Evolutionary conservation across 2,113 vertebrate genomes (phyloP).

Genomic region (Hippocampus abdominalis): DNA sequence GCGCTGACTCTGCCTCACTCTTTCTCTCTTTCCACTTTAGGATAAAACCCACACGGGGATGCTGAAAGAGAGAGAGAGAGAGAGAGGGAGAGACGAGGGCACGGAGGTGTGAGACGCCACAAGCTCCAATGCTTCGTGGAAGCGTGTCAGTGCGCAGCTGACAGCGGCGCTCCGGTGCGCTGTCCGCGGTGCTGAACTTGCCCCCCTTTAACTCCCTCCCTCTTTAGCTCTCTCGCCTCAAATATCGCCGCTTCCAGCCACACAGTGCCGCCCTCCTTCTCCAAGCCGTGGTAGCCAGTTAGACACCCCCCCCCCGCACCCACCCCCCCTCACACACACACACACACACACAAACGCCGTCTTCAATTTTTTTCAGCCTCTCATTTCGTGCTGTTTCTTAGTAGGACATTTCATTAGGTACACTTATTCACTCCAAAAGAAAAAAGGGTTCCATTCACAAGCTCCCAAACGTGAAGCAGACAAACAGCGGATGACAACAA

Average conservation of each 20-base stretch:
- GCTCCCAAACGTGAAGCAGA: not conserved
- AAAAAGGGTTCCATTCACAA: not conserved
- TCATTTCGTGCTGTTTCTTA: not conserved
- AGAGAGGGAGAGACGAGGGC: not conserved
- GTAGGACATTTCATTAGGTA: not conserved
- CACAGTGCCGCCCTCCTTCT: constrained; percentile 59
- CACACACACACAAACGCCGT: not conserved
- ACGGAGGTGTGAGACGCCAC: not conserved
- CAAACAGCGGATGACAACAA: not conserved
- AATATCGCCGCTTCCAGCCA: constrained; percentile 34
- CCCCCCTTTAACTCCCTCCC: constrained; percentile 23
- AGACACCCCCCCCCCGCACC: not conserved
- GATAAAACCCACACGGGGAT: constrained; percentile 61
- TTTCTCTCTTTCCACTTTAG: constrained; percentile 26
- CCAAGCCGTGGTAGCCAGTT: constrained; percentile 37
- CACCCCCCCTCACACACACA: no score
- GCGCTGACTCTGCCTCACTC: constrained; percentile 24
- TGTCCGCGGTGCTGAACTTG: constrained; percentile 62
- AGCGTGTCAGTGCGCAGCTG: constrained; percentile 32
- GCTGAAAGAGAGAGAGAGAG: constrained; percentile 2
- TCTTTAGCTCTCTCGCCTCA: not conserved
- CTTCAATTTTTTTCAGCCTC: not conserved
- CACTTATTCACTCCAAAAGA: not conserved
- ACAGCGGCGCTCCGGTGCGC: constrained; percentile 34
- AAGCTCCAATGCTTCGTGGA: constrained; percentile 25